These are phyloP conservation scores for Entomobrya proxima DNA, from an alignment of 2,888 invertebrate species.

Conservation along the genomic window DNA sequence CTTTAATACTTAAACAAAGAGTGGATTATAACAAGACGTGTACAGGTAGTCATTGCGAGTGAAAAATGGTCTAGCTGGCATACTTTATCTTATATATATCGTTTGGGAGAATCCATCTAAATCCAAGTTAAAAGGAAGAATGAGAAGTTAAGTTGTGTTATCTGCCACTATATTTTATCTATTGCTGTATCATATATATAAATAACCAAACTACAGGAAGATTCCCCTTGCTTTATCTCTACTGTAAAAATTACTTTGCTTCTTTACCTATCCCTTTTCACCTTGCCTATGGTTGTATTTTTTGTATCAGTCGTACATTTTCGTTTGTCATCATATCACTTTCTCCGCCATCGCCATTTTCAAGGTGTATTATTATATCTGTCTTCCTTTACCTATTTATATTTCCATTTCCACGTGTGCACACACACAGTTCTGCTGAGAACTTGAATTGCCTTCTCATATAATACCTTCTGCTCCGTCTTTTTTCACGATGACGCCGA, in stretches of 20 bases:
- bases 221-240: too few relatives aligned
- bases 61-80: slow-evolving; percentile 56
- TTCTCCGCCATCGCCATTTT: slow-evolving; percentile 33
- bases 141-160: not conserved
- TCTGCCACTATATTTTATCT: not conserved
- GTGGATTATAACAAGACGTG: not conserved
- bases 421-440: not conserved
- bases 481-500: slow-evolving; percentile 55
- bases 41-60: slow-evolving; percentile 55
- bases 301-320: not conserved
- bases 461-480: not conserved
- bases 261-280: not conserved
- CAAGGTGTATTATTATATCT: slow-evolving; percentile 46
- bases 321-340: slow-evolving; percentile 45
- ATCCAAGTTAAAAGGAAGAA: not conserved
- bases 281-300: not conserved
- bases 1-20: not conserved
- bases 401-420: slow-evolving; percentile 9
- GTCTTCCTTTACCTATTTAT: not conserved
- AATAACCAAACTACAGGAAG: too few relatives aligned
- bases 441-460: not conserved
- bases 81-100: slow-evolving; percentile 51
- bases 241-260: too few relatives aligned
- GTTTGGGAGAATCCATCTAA: slow-evolving; percentile 7
- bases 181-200: not conserved